Evolutionary conservation across 2,797 vertebrate species (phyloP), one percentile per base, ranked within the genome.

Genomic region (Phalloptychus januarius): DNA sequence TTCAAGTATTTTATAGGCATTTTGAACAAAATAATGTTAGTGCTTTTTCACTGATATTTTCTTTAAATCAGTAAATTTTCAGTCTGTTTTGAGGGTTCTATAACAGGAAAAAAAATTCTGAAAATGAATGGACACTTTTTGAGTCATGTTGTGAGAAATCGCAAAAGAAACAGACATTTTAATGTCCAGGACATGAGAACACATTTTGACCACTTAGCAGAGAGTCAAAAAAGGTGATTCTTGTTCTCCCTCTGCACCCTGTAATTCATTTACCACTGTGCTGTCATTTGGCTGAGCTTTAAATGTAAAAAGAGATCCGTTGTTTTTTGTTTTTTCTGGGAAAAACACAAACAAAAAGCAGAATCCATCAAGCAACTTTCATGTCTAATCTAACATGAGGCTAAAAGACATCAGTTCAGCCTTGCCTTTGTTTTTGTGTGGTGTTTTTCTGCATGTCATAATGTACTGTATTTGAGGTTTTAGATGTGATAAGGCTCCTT

Each of bases 261-360:
- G 84, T 91, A 90, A 93, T 93, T 92, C 83, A 61, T 83, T 94
- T 92, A 90, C 81, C 71, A 81, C 82, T 12, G 77, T 82, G 79
- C 84, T 90, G 90, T 91, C 92, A 86, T 91, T 93, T 91, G 91
- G 84, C 88, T 81, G 81, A 78, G 56, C 85, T 90, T 87, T 90
- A 89, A 91, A 87, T 82, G 87, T 90, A 86, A 84, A 85, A 83
- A 82, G 78, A 85, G 86, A 88, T 86, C 86, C 71, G 85, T 83
- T 52, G 0, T 91, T 89, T 93, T 91, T 89, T 89, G 72, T 6
- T 94, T 91, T 90, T 90, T 81, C 71, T 7, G 75, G 71, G 71
- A 89, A 82, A 78, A 72, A 81, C 16, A 65, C 72, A 83, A 72
- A 82, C 79, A 87, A 87, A 88, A 86, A 58, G 80, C 77, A 79